These are phyloP conservation scores for Chelonus insularis DNA, from an alignment of 1,140 invertebrate species.

Conservation along the genomic window DNA sequence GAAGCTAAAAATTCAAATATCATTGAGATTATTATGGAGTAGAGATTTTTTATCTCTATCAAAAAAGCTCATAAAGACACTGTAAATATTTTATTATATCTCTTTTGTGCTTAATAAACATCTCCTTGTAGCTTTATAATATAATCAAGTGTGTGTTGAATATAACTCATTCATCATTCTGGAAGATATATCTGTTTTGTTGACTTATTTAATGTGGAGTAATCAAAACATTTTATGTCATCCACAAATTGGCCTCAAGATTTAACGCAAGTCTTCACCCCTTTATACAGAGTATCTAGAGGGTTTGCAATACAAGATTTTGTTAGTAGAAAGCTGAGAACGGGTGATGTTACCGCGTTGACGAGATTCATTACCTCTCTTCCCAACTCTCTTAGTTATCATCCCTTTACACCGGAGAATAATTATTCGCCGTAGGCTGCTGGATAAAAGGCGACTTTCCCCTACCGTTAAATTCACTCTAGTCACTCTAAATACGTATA, in stretches of 20 bases:
- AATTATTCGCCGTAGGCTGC: conserved; percentile 52
- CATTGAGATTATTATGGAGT: background rate
- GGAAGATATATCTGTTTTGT: background rate
- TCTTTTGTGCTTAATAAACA: no score
- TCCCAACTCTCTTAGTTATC: conserved; percentile 39
- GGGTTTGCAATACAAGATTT: conserved; percentile 35
- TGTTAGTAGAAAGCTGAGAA: conserved; percentile 28
- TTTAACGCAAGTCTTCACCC: conserved; percentile 41
- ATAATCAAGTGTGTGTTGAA: conserved; percentile 9
- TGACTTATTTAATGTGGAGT: background rate
- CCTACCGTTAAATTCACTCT: background rate
- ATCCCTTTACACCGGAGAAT: conserved; percentile 44
- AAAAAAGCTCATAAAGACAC: background rate
- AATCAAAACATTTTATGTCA: conserved; percentile 25
- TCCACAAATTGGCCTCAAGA: conserved; percentile 39
- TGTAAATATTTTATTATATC: background rate
- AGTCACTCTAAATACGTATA: background rate
- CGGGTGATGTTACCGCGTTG: conserved; percentile 30
- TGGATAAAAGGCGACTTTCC: conserved; percentile 48
- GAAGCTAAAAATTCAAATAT: background rate
- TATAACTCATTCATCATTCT: background rate
- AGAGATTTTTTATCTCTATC: background rate
- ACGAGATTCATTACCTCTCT: conserved; percentile 50
- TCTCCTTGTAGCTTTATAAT: no score
- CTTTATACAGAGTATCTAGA: no score